These are phyloP conservation scores for Meriones psammophilus DNA, from an alignment of 2,797 vertebrate genomes.

Conservation along the genomic window DNA sequence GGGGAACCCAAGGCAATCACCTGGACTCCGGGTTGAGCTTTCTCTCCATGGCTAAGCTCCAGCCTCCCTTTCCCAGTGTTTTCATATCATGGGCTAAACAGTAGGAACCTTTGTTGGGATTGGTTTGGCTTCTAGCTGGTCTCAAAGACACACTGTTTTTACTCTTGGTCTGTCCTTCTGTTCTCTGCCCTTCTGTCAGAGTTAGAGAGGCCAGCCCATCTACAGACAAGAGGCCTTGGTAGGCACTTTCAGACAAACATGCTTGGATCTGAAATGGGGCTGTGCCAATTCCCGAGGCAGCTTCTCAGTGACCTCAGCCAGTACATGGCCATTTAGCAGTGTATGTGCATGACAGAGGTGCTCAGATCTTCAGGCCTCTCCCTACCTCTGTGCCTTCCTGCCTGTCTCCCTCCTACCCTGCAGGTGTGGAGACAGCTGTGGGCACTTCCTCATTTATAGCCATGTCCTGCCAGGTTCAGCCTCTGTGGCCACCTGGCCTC, in stretches of 20 bases:
- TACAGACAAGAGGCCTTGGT: not conserved
- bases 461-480: not conserved
- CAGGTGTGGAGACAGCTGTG: not conserved
- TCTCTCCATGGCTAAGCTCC: too few species aligned
- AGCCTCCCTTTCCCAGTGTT: not conserved
- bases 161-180: not conserved
- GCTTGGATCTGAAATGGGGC: not conserved
- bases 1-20: not conserved
- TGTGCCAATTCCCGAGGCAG: not conserved
- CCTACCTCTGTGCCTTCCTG: not conserved
- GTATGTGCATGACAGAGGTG: too few species aligned
- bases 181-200: not conserved
- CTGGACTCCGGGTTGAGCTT: not conserved
- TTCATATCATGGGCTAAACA: not conserved
- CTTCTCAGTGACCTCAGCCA: not conserved
- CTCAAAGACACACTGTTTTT: not conserved
- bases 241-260: not conserved
- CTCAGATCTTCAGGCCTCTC: not conserved
- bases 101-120: not conserved
- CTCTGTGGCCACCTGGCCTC: not conserved
- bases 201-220: not conserved
- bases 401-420: not conserved
- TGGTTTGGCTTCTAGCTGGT: not conserved
- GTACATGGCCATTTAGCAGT: not conserved
- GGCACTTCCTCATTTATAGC: too few species aligned